Base-by-base conservation (phyloP, 2,113 vertebrate species). In the Morone chrysops region DNA sequence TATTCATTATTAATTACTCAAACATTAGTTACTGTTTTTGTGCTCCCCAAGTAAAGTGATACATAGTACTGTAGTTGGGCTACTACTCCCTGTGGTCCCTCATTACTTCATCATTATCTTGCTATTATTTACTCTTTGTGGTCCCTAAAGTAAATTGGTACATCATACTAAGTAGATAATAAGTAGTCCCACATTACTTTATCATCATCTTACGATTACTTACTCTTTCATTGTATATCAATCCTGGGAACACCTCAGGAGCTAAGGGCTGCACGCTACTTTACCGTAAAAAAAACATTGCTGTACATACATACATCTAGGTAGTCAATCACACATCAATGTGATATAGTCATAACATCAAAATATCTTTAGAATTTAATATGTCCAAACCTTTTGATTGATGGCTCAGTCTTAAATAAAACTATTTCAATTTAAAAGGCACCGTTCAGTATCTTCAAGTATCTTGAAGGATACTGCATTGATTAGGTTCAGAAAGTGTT, bases 341-440 rank as follows among this genome's bases (percentile, higher is more conserved):
- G 7, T 12, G 10, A 9, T 79, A 45, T 47, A 63, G 66, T 76
- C 57, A 88, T 38, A 40, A 40, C 60, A 78, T 71, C 65, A 83
- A 79, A 53, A 83, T 51, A 75, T 57, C 36, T 71, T 38, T 45
- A 47, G 62, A 74, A 53, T 71, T 68, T 63, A 59, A 77, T 69
- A 75, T 47, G 47, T 79, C 67, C 0, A 5, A 86, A 81, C 22
- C 16, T 41, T 80, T 66, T 85, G 88, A 87, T 83, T 82, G 80
- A 88, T 90, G 67, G 56, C 51, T 18, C n/a, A 0, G 48, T 56
- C 66, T 67, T 68, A 13, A 75, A 81, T 67, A 60, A 80, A 54
- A 53, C 67, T 59, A 38, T 79, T 81, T 61, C 31, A 81, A 54
- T 86, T 81, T 83, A 70, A 87, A 84, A 41, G 45, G 83, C 47